A percentile compares a stretch with the other conserved stretches of the same genome.
These are phyloP conservation scores for Hypolimnas misippus DNA, from an alignment of 2,888 invertebrate genomes.

Conservation along the genomic window DNA sequence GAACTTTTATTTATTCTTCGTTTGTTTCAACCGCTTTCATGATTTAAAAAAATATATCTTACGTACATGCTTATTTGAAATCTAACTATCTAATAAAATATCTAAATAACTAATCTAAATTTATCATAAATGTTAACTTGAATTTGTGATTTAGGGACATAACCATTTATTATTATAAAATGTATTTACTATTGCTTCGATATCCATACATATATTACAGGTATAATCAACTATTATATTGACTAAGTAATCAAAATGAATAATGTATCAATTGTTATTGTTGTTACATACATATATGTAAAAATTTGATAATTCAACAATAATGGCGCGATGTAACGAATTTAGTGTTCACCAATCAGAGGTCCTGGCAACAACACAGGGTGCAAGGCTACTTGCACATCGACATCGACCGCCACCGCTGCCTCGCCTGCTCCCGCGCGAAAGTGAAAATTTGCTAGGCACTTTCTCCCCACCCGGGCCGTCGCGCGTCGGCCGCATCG, in stretches of 20 bases:
- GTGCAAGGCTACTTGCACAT: conserved; percentile 34
- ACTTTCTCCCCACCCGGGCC: conserved; percentile 79
- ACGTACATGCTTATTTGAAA: no score
- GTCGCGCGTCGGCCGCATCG: conserved; percentile 56
- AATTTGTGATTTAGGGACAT: no score
- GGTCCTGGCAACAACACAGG: conserved; percentile 22
- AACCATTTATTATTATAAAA: no score
- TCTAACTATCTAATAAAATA: no score
- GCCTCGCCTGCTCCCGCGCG: conserved; percentile 67
- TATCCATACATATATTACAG: no score
- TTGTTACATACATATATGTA: background rate
- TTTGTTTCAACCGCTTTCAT: no score
- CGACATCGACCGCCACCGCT: conserved; percentile 51
- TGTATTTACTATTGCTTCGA: no score
- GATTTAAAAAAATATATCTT: no score
- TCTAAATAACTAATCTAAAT: no score
- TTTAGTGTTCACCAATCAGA: conserved; percentile 21
- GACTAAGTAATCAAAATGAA: background rate
- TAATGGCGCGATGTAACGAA: conserved; percentile 4
- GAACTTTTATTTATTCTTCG: no score
- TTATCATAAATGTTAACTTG: no score
- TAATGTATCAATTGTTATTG: background rate
- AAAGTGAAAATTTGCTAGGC: conserved; percentile 81
- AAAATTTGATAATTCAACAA: background rate
- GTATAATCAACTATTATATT: background rate